phyloP scores from a whole-genome alignment of 2,797 vertebrate species.

The Rousettus madagascariensis region DNA sequence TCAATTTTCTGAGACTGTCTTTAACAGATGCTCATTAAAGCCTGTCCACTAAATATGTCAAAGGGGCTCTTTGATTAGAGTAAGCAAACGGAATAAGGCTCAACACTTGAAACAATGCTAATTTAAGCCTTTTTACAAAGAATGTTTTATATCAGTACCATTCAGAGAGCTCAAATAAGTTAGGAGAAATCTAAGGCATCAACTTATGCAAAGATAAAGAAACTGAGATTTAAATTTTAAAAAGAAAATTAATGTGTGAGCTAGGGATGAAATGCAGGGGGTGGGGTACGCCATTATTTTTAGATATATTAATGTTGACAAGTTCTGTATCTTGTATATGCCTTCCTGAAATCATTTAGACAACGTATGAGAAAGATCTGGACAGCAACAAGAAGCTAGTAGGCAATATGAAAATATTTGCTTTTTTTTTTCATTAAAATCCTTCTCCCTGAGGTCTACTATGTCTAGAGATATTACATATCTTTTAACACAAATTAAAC shows the following conservation, averaged over 20 bases:
- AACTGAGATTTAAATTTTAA: slow-evolving; percentile 11
- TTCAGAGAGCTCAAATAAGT: neutral
- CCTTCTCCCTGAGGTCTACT: slow-evolving; percentile 62
- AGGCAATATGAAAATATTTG: slow-evolving; percentile 56
- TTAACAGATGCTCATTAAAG: neutral
- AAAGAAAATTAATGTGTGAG: neutral
- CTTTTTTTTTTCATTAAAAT: slow-evolving; percentile 68
- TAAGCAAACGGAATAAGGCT: neutral
- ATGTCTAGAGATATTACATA: neutral
- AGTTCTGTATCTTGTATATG: neutral
- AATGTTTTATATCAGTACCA: neutral
- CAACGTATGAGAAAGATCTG: neutral
- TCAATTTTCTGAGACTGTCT: neutral
- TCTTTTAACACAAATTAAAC: slow-evolving; percentile 69
- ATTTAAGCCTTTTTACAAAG: neutral
- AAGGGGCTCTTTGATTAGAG: neutral
- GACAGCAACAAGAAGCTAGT: slow-evolving; percentile 13
- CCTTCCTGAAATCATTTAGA: neutral
- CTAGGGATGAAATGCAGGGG: neutral
- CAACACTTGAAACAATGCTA: neutral
- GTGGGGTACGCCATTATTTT: neutral
- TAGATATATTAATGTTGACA: neutral
- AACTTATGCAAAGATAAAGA: neutral
- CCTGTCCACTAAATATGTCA: neutral
- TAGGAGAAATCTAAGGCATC: neutral